phyloP scores from a whole-genome alignment of 1,140 invertebrate species.

The Saccostrea glomerata region DNA sequence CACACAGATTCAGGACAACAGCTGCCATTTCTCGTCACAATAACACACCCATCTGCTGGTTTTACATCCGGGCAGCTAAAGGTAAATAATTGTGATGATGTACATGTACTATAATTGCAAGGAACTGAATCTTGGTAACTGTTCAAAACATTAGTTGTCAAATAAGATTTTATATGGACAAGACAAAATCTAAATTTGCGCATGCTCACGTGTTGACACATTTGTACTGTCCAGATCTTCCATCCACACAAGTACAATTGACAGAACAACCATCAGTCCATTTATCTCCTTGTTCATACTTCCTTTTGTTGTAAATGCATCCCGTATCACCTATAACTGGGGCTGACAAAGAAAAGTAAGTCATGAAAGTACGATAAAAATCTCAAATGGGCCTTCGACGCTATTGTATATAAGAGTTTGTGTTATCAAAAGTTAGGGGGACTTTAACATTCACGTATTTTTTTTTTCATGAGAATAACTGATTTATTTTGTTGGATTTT shows the following conservation, averaged over 20 bases:
- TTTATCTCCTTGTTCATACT: neutral
- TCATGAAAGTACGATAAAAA: too few species aligned
- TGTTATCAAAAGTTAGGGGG: too few species aligned
- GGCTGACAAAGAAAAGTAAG: neutral
- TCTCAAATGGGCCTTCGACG: too few species aligned
- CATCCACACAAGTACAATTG: constrained; percentile 24
- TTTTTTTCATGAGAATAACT: too few species aligned
- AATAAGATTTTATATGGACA: neutral
- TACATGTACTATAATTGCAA: neutral
- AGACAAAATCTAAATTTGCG: neutral
- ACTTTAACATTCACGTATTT: too few species aligned
- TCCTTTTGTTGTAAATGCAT: neutral
- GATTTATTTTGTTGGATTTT: too few species aligned
- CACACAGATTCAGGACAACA: constrained; percentile 5
- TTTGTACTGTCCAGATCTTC: neutral
- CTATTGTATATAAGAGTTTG: too few species aligned
- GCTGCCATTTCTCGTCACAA: neutral
- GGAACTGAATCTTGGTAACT: too few species aligned
- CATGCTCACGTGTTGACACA: neutral
- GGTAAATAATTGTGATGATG: neutral
- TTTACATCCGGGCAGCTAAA: neutral
- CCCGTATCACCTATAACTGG: neutral
- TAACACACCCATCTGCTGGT: neutral
- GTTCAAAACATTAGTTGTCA: too few species aligned
- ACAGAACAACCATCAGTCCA: constrained; percentile 20